Evolutionary conservation across 2,797 vertebrate genomes (phyloP).

Genomic region (Hapalemur alaotrensis): DNA sequence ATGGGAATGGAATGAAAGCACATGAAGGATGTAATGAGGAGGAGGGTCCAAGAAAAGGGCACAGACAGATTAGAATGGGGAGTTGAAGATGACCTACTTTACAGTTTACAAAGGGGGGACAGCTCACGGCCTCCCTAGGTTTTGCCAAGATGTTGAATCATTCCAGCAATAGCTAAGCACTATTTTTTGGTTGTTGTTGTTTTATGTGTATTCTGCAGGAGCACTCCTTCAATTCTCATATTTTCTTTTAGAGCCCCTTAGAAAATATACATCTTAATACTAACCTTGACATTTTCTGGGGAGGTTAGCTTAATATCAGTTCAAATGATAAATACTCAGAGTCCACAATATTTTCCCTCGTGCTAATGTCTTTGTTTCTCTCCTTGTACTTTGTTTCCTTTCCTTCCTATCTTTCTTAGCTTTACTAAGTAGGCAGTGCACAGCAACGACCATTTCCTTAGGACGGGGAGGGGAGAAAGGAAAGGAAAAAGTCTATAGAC

Average conservation of each 20-base stretch:
- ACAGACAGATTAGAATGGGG: neutral
- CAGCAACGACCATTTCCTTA: neutral
- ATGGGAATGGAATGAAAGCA: neutral
- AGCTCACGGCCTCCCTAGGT: neutral
- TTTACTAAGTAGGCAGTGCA: neutral
- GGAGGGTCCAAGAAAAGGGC: neutral
- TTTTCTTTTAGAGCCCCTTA: neutral
- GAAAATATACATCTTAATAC: neutral
- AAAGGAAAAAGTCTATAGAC: neutral
- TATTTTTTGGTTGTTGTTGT: neutral
- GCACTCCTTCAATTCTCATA: neutral
- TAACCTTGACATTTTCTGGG: neutral
- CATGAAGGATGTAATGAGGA: neutral
- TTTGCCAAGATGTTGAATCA: neutral
- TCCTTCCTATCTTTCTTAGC: neutral
- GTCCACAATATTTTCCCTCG: neutral
- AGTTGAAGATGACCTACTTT: neutral
- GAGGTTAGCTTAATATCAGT: neutral
- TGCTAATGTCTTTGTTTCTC: neutral
- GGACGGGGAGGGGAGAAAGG: neutral
- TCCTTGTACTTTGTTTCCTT: neutral
- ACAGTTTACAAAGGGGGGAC: neutral
- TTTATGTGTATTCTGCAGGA: neutral
- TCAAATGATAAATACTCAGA: neutral
- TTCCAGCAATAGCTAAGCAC: neutral